phyloP scores from a whole-genome alignment of 2,888 invertebrate species.

The Athalia circularis region DNA sequence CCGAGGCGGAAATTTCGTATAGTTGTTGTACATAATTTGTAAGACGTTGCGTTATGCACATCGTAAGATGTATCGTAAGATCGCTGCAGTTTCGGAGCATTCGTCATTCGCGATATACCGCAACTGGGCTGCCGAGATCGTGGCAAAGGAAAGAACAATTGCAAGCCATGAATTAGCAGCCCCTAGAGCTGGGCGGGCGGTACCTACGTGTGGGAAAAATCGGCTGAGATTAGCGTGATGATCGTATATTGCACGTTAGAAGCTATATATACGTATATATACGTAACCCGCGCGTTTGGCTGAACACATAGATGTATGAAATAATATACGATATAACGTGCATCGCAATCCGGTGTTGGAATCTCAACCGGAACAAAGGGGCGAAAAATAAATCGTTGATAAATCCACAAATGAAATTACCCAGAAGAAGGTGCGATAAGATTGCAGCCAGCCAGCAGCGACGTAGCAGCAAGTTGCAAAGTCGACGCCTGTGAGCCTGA shows the following conservation, averaged over 20 bases:
- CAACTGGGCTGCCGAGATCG: not conserved
- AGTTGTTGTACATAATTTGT: too few species aligned
- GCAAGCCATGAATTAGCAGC: not conserved
- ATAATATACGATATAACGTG: not conserved
- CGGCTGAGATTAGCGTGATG: not conserved
- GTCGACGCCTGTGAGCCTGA: not conserved
- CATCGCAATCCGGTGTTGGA: conserved; percentile 3
- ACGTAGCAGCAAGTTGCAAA: not conserved
- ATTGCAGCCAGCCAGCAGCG: not conserved
- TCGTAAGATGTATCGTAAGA: not conserved
- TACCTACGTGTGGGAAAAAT: not conserved
- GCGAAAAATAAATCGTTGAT: conserved; percentile 47
- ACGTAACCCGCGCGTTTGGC: too few species aligned
- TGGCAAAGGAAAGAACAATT: not conserved
- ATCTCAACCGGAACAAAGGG: conserved; percentile 24
- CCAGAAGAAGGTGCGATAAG: conserved; percentile 41
- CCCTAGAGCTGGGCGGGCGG: not conserved
- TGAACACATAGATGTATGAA: not conserved
- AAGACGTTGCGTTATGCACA: too few species aligned
- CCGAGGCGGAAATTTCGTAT: too few species aligned
- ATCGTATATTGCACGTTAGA: not conserved
- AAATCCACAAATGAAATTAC: conserved; percentile 54
- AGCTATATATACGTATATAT: too few species aligned
- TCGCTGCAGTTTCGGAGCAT: not conserved
- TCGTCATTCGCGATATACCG: not conserved